phyloP scores from a whole-genome alignment of 1,140 invertebrate genomes.

The Nomia melanderi region DNA sequence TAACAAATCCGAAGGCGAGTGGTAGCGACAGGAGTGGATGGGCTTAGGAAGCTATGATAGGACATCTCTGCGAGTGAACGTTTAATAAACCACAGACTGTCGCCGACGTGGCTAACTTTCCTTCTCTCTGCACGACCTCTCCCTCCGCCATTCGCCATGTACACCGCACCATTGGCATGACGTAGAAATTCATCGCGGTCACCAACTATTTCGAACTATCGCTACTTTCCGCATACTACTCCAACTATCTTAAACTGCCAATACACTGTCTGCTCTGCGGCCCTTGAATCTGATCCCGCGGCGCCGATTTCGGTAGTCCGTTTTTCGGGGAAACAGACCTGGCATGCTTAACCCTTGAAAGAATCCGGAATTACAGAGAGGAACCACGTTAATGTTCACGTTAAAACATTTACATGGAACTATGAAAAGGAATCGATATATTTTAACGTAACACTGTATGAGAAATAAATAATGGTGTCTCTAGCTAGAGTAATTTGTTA shows the following conservation, averaged over 20 bases:
- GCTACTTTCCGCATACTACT: constrained; percentile 56
- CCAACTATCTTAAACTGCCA: constrained; percentile 72
- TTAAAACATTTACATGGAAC: too few relatives aligned
- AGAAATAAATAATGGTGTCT: too few relatives aligned
- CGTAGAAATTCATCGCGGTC: constrained; percentile 68
- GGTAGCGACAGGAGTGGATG: not conserved
- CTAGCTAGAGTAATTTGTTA: too few relatives aligned
- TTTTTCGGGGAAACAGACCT: too few relatives aligned
- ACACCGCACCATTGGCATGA: constrained; percentile 39
- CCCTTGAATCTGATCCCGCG: not conserved
- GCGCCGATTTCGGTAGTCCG: too few relatives aligned
- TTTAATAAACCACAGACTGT: constrained; percentile 64
- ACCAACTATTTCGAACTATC: constrained; percentile 68
- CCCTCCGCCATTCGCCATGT: constrained; percentile 13
- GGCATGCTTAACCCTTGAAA: too few relatives aligned
- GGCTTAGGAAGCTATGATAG: constrained; percentile 1
- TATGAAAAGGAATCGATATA: too few relatives aligned
- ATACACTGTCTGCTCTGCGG: constrained; percentile 28
- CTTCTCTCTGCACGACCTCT: constrained; percentile 41
- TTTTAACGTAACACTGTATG: too few relatives aligned
- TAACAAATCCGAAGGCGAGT: not conserved
- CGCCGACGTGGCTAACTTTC: constrained; percentile 60
- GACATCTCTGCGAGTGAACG: constrained; percentile 32
- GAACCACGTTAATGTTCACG: too few relatives aligned
- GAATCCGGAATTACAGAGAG: too few relatives aligned